Evolutionary conservation across 2,797 vertebrate genomes (phyloP).

Genomic region (Remorina albescens): DNA sequence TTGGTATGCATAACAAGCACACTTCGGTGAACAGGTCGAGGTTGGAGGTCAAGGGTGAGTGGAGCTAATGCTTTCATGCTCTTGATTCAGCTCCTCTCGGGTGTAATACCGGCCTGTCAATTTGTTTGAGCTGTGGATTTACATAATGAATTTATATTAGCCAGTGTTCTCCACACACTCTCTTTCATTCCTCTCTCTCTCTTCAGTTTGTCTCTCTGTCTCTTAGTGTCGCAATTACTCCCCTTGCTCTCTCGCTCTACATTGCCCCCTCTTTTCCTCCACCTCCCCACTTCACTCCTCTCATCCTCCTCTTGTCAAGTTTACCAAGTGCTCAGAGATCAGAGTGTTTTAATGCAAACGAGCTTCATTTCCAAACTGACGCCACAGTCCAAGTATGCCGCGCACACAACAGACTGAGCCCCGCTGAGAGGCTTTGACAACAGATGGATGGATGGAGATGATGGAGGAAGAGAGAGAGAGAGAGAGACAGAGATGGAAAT

Average conservation of each 20-base stretch:
- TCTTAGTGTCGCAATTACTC: conserved; percentile 59
- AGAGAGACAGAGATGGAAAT: conserved; percentile 48
- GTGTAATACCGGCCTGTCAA: conserved; percentile 85
- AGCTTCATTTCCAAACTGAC: conserved; percentile 81
- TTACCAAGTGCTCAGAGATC: conserved; percentile 78
- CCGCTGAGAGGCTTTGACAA: conserved; percentile 72
- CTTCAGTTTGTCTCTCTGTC: conserved; percentile 37
- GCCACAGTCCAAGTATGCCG: conserved; percentile 78
- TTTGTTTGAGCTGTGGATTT: conserved; percentile 87
- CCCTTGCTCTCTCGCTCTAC: conserved; percentile 38
- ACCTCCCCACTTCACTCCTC: conserved; percentile 25
- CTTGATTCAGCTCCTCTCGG: conserved; percentile 83
- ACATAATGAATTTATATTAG: conserved; percentile 88
- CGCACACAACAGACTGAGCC: conserved; percentile 64
- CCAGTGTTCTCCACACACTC: conserved; percentile 74
- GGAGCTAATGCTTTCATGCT: conserved; percentile 83
- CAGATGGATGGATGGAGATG: conserved; percentile 76
- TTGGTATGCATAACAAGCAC: conserved; percentile 82
- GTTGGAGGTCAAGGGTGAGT: conserved; percentile 82
- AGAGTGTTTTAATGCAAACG: conserved; percentile 82
- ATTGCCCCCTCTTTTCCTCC: conserved; percentile 23
- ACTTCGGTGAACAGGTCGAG: conserved; percentile 78
- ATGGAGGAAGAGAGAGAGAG: conserved; percentile 49
- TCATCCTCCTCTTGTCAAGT: conserved; percentile 76
- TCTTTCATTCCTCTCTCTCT: conserved; percentile 42